Base-by-base conservation (phyloP, 2,113 vertebrate species). In the Phodopus roborovskii region DNA sequence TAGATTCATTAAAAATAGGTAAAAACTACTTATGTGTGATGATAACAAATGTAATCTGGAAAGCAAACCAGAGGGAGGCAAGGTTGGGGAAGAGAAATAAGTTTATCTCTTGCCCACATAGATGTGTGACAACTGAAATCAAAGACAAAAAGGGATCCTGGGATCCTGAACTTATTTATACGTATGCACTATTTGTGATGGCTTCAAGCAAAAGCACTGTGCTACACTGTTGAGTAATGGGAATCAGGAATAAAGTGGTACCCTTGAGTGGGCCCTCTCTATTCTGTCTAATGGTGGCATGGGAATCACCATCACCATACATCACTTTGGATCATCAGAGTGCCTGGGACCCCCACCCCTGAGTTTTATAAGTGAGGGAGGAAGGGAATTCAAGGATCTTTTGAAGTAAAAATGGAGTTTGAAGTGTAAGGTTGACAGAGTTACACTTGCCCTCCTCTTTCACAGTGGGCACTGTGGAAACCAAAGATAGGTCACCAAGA, bases 301-400 rank as follows among this genome's bases (percentile, higher is more conserved):
- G 11, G 28, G 15, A 3, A n/a, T 39, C 4, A 3, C 16, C 1
- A 6, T n/a, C 22, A 12, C 5, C 2, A 1, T 24, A 20, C 6
- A 62, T n/a, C 7, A 70, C 6, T 70, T 64, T 88, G 68, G 28
- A 78, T 71, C 5, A 24, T 53, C 36, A 77, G 48, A 77, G 39
- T 7, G 39, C 11, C n/a, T 77, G 7, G 3, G 5, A 28, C 82
- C 22, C 42, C 3, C 17, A 17, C 0, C 16, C 10, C 19, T 88
- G 15, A 79, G 30, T 85, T 94, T 75, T 79, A 24, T 20, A 15
- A 45, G 7, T 22, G 2, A 56, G 16, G 33, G 22, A 91, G 66
- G 68, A 81, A 5, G 50, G 50, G 87, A 71, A 39, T 45, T 19
- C 13, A 0, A 89, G 42, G n/a, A 68, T 17, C 48, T 62, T 15